Evolutionary conservation across 2,797 vertebrate species (phyloP), one percentile per base, ranked within the genome.

Genomic region (Borostomias antarcticus): DNA sequence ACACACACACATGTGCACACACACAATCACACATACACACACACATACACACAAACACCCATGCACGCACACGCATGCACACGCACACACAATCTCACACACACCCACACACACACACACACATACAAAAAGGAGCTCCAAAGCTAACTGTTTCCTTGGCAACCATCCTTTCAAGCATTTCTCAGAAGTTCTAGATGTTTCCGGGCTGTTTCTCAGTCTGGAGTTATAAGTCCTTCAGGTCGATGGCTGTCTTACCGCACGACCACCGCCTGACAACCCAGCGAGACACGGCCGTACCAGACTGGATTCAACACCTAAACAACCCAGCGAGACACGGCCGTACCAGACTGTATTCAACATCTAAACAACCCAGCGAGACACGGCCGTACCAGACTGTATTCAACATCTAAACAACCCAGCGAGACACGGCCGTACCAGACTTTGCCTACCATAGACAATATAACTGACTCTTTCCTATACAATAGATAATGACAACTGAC

Each of bases 61-160:
- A n/a, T n/a, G n/a, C n/a, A n/a, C n/a, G n/a, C n/a, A n/a, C n/a
- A n/a, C n/a, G n/a, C n/a, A n/a, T n/a, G n/a, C 35, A 37, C 68
- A 52, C 21, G 2, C 45, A 33, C 48, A 6, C 19, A 15, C 30
- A 9, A 52, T n/a, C n/a, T n/a, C 50, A 23, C 50, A 52, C 50
- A 23, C 50, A 54, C 25, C 4, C 52, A 30, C 52, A 11, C 26
- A 29, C 52, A 29, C 25, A 54, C 52, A n/a, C n/a, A 29, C 28
- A 54, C 9, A 4, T 13, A 19, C 17, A 23, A 28, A n/a, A 2
- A n/a, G 1, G 61, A n/a, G 40, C 45, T 40, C 40, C 32, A 47
- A 58, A 71, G 67, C 30, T 37, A 62, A 35, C 40, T 19, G 80
- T 82, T 65, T 74, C 78, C 71, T 84, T 73, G 58, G 68, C 68